Percentiles rank a stretch among this genome's conserved stretches.
Conservation (phyloP, 2,797 vertebrate species). For the Phaenicophaeus curvirostris region DNA sequence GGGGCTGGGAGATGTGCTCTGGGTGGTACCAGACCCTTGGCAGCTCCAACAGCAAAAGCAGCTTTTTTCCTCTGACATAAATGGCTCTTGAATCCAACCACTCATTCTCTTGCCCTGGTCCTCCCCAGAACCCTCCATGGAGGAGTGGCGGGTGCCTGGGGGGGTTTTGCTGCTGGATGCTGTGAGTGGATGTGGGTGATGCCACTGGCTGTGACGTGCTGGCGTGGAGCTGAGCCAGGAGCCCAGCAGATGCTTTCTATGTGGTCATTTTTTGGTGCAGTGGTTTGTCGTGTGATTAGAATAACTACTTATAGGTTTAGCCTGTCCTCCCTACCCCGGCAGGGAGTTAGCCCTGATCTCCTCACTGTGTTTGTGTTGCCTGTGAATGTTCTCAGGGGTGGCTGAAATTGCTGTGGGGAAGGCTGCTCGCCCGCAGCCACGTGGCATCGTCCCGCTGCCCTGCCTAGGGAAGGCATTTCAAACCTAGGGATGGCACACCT, state of each 20-base stretch:
- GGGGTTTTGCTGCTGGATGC: background rate
- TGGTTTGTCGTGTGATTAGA: background rate
- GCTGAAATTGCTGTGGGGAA: background rate
- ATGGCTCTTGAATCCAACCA: background rate
- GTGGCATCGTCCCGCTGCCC: accelerated
- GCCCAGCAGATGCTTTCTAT: background rate
- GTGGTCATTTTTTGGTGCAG: background rate
- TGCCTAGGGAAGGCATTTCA: background rate
- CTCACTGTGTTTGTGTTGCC: accelerated
- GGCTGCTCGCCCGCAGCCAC: accelerated
- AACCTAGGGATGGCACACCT: background rate
- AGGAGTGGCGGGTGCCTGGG: accelerated
- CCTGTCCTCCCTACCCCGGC: background rate
- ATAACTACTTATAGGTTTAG: background rate
- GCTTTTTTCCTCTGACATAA: background rate
- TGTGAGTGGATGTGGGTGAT: accelerated
- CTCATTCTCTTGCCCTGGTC: accelerated
- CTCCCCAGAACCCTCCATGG: background rate
- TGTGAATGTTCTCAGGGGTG: background rate
- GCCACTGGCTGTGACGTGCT: accelerated
- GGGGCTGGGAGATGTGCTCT: background rate
- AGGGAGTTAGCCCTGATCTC: background rate
- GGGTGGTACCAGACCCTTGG: background rate
- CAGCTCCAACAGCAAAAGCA: background rate
- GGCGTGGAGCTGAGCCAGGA: accelerated